These are phyloP conservation scores for Antechinus flavipes DNA, from an alignment of 2,113 vertebrate genomes.

Conservation along the genomic window DNA sequence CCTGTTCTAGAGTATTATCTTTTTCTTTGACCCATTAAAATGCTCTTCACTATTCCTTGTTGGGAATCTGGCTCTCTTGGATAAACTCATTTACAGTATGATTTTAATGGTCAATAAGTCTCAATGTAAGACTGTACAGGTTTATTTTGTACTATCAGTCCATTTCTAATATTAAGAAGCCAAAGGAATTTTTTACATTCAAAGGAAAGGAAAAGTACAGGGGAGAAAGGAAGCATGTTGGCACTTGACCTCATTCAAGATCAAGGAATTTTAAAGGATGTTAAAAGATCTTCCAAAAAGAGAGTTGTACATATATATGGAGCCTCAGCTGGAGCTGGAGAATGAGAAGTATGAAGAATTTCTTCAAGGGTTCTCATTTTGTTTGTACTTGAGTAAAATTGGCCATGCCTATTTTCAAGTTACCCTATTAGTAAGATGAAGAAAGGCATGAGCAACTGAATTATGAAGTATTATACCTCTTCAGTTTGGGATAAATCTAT, in stretches of 20 bases:
- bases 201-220: neutral
- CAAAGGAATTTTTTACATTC: neutral
- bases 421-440: neutral
- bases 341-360: no score
- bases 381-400: neutral
- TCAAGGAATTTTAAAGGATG: neutral
- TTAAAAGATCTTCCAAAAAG: neutral
- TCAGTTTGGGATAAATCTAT: neutral
- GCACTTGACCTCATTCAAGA: neutral
- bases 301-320: neutral
- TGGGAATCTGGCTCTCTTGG: neutral
- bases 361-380: no score
- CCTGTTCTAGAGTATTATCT: neutral
- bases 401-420: no score
- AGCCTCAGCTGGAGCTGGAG: neutral
- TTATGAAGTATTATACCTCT: neutral
- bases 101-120: neutral
- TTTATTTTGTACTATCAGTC: neutral
- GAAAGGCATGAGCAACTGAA: neutral
- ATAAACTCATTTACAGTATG: neutral
- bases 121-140: neutral
- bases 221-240: neutral
- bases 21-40: neutral
- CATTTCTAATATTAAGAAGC: neutral
- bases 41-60: neutral